Conservation (phyloP, 92 coral and sea anemone genomes). For the Actinostola sp. region DNA sequence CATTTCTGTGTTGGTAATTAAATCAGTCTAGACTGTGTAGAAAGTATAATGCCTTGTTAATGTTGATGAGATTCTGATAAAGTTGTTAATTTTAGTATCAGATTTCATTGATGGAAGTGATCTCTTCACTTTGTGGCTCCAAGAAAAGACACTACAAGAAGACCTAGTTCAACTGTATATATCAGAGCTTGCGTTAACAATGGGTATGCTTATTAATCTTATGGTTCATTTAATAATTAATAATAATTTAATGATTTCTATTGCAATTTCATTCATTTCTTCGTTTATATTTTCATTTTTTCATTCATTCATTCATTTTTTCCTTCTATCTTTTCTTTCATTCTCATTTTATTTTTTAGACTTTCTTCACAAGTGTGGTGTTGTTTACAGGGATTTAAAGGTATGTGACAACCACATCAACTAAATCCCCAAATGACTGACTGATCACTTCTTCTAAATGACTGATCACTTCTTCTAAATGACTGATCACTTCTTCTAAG, state of each 20-base stretch:
- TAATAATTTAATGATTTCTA: no score
- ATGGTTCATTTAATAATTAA: no score
- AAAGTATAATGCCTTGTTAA: no score
- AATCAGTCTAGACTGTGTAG: no score
- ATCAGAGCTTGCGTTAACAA: slow-evolving; percentile 86
- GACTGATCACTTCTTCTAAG: no score
- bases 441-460: no score
- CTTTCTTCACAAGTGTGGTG: slow-evolving; percentile 79
- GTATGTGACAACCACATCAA: no score
- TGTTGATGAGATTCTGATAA: no score
- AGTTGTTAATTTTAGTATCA: slow-evolving; percentile 56
- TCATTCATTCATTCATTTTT: not conserved
- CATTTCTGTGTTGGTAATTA: no score
- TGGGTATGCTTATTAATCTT: slow-evolving; percentile 66
- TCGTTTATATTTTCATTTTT: not conserved
- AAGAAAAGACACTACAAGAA: slow-evolving; percentile 75
- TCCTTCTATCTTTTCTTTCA: not conserved
- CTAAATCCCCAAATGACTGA: not conserved
- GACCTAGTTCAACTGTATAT: slow-evolving; percentile 72
- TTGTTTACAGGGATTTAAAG: slow-evolving; percentile 97
- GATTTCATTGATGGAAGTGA: slow-evolving; percentile 97
- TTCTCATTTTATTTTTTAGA: slow-evolving; percentile 42
- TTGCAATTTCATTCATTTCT: slow-evolving; percentile 4
- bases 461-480: no score
- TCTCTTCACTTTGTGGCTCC: slow-evolving; percentile 87